Percentiles rank a stretch among this genome's conserved stretches.
Evolutionary conservation across 2,797 vertebrate species (phyloP).

Genomic region (Smutsia gigantea): DNA sequence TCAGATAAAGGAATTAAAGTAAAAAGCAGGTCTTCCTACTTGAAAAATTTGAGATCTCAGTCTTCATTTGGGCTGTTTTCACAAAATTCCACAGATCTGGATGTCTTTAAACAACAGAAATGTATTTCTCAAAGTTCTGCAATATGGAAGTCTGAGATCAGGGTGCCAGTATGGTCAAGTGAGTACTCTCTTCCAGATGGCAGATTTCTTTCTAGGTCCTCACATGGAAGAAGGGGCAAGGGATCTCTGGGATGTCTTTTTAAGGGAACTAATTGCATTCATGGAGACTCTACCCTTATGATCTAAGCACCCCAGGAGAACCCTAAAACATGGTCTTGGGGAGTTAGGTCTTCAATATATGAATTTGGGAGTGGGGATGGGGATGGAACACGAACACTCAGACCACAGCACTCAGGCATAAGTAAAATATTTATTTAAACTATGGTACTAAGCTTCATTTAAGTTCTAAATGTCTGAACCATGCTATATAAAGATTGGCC

Average conservation of each 20-base stretch:
- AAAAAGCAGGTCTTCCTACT: background rate
- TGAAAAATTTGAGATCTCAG: background rate
- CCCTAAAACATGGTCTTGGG: background rate
- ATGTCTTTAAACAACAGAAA: background rate
- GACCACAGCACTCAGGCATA: background rate
- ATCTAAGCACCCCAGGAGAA: background rate
- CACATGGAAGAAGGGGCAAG: background rate
- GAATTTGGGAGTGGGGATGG: background rate
- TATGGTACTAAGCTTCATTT: background rate
- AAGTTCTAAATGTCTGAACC: constrained; percentile 31
- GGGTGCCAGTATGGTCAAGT: background rate
- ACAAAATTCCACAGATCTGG: background rate
- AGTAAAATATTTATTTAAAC: constrained; percentile 53
- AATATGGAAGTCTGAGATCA: background rate
- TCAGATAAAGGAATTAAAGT: constrained; percentile 25
- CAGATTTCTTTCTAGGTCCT: background rate
- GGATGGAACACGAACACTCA: background rate
- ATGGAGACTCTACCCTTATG: background rate
- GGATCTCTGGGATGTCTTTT: background rate
- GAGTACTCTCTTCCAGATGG: background rate
- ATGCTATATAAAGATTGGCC: background rate
- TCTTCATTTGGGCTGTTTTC: background rate
- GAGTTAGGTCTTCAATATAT: background rate
- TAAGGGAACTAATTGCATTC: background rate
- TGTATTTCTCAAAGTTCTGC: background rate